Percentiles rank a stretch among this genome's conserved stretches.
phyloP scores from a whole-genome alignment of 2,888 invertebrate genomes.

The Microdon myrmicae region DNA sequence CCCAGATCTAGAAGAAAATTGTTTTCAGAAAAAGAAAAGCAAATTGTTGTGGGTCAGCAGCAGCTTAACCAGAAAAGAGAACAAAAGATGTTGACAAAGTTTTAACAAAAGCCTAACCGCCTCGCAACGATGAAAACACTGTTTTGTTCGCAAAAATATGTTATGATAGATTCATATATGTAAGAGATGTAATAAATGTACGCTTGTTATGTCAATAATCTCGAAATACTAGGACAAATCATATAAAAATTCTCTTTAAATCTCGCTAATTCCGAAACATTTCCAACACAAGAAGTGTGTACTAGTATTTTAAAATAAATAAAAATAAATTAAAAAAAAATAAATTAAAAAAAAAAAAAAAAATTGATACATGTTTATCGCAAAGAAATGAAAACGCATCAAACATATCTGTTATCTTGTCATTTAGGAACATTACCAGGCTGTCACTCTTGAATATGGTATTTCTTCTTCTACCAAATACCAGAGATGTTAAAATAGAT shows the following conservation, averaged over 20 bases:
- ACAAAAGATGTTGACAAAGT: conserved; percentile 27
- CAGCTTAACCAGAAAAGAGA: conserved; percentile 22
- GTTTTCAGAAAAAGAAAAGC: conserved; percentile 51
- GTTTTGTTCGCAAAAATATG: not conserved
- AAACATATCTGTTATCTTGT: not conserved
- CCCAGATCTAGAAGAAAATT: conserved; percentile 67
- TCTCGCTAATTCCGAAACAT: no score
- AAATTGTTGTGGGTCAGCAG: conserved; percentile 38
- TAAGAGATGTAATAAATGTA: no score
- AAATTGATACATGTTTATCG: conserved; percentile 40
- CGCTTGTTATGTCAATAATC: no score
- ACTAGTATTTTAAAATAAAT: no score
- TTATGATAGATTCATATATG: not conserved
- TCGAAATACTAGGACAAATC: no score
- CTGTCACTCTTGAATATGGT: no score
- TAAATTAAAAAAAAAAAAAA: conserved; percentile 30
- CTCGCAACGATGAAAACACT: not conserved
- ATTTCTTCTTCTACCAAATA: no score
- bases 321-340: conserved; percentile 57
- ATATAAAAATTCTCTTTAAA: no score
- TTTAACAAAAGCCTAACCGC: conserved; percentile 13
- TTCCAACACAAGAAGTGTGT: no score
- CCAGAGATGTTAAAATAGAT: not conserved
- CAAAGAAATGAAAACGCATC: conserved; percentile 28
- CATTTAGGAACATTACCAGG: not conserved